These are phyloP conservation scores for Climacteris rufus DNA, from an alignment of 2,113 vertebrate species.

Conservation along the genomic window DNA sequence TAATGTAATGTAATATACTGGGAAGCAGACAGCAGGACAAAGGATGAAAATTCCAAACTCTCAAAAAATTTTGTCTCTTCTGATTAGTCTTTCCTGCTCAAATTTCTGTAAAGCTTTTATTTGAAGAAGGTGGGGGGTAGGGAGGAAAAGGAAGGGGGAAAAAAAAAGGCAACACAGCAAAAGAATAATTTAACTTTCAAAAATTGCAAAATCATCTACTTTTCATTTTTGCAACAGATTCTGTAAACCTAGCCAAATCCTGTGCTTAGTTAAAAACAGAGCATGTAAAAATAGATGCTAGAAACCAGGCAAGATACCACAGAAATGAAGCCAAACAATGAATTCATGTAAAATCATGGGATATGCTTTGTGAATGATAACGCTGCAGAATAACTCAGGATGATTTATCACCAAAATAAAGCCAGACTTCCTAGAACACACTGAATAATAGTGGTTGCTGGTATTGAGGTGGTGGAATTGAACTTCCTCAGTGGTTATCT, in stretches of 20 bases:
- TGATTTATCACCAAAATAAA: neutral
- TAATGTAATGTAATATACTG: neutral
- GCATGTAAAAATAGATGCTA: slow-evolving; percentile 11
- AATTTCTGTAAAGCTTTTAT: neutral
- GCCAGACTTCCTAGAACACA: neutral
- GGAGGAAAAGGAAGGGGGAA: neutral
- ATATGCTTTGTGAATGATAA: neutral
- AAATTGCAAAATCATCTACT: neutral
- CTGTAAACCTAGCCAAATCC: neutral
- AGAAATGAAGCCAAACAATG: neutral
- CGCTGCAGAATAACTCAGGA: neutral
- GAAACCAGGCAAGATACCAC: neutral
- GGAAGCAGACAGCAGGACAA: neutral
- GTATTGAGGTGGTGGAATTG: neutral
- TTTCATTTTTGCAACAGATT: neutral
- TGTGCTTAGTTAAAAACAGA: slow-evolving; percentile 6
- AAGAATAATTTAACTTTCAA: neutral
- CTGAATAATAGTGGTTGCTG: neutral
- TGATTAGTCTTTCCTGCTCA: neutral
- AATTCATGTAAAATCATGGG: neutral
- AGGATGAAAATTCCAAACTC: neutral
- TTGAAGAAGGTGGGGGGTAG: neutral
- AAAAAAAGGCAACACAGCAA: neutral
- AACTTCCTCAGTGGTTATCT: neutral
- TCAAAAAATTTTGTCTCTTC: neutral